Conservation (phyloP, 2,113 vertebrate species). For the Chlorocebus sabaeus region DNA sequence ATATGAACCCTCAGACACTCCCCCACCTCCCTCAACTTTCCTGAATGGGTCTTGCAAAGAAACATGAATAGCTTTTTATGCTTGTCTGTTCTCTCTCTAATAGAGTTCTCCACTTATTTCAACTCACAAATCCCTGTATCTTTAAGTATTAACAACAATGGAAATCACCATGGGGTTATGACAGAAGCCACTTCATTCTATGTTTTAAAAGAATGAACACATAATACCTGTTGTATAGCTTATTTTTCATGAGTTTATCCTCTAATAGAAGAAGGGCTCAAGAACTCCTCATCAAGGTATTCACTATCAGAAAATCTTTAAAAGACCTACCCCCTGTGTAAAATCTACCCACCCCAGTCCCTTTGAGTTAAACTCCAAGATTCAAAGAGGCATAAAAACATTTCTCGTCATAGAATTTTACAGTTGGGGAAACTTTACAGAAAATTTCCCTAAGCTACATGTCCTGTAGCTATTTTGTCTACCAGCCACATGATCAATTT, state of each 20-base stretch:
- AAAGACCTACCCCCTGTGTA: background rate
- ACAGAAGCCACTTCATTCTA: background rate
- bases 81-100: background rate
- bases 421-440: accelerated
- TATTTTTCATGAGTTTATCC: background rate
- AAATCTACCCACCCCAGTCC: background rate
- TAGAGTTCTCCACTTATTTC: background rate
- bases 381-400: background rate
- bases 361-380: background rate
- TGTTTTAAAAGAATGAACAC: background rate
- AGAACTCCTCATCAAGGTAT: too few relatives aligned
- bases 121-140: background rate
- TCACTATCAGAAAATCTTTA: background rate
- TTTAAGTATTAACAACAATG: background rate
- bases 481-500: background rate
- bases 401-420: too few relatives aligned
- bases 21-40: background rate
- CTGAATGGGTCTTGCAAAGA: background rate
- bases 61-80: background rate
- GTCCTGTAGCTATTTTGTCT: background rate
- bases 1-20: background rate
- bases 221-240: accelerated
- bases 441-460: accelerated
- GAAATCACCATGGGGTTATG: too few relatives aligned
- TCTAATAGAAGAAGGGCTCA: accelerated